Conservation (phyloP, 2,797 vertebrate species). For the Taenioides sp. region DNA sequence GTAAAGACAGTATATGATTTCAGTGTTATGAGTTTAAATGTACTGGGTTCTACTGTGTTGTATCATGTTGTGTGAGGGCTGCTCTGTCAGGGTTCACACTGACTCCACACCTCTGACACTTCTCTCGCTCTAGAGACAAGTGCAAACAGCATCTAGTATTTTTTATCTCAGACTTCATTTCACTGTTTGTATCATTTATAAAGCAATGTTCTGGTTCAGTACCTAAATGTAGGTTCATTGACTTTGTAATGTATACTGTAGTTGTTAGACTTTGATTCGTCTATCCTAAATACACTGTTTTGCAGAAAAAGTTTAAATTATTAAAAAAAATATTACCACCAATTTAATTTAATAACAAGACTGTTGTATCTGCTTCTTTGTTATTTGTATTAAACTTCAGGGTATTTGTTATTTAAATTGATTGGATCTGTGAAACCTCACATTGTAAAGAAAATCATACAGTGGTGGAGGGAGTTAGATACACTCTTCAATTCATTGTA, state of each 20-base stretch:
- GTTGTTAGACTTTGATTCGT: neutral
- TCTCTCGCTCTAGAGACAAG: neutral
- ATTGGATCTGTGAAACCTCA: too few species aligned
- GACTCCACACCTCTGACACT: neutral
- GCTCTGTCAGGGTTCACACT: conserved; percentile 5
- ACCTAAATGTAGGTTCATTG: neutral
- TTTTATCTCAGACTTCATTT: neutral
- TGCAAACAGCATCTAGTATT: neutral
- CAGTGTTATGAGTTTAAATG: neutral
- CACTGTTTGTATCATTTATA: neutral
- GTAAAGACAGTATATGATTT: neutral
- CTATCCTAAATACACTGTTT: neutral
- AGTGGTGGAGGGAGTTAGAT: too few species aligned
- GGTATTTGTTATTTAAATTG: too few species aligned
- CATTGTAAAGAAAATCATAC: too few species aligned
- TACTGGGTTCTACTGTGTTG: neutral
- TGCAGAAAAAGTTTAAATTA: neutral
- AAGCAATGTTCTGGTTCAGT: neutral
- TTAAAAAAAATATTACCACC: neutral
- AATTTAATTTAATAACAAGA: neutral
- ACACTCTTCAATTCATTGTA: too few species aligned
- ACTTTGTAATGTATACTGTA: too few species aligned
- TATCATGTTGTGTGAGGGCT: neutral
- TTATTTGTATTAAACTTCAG: neutral
- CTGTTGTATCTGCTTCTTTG: neutral